Conservation (phyloP, 1,140 invertebrate genomes). For the Camponotus floridanus region DNA sequence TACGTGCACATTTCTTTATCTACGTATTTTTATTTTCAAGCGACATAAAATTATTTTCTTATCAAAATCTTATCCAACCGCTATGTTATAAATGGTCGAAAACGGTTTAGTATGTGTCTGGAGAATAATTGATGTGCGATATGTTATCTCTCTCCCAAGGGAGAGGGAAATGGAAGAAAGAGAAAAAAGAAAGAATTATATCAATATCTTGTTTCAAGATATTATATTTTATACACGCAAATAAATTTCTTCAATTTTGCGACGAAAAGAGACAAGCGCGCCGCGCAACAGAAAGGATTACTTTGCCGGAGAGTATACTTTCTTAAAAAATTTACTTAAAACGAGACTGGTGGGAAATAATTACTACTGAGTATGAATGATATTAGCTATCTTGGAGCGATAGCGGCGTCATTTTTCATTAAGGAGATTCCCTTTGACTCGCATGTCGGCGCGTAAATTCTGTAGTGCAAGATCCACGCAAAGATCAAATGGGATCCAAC, state of each 20-base stretch:
- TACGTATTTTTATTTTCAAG: neutral
- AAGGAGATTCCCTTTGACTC: conserved; percentile 31
- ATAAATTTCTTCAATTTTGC: neutral
- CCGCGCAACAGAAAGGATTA: neutral
- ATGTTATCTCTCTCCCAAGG: neutral
- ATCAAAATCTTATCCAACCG: neutral
- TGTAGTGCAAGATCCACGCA: conserved; percentile 16
- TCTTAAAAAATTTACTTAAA: conserved; percentile 47
- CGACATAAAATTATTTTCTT: neutral
- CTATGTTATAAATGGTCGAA: neutral
- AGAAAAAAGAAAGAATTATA: neutral
- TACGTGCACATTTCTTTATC: neutral
- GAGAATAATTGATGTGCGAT: conserved; percentile 12
- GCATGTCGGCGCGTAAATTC: neutral
- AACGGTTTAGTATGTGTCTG: neutral
- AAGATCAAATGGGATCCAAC: conserved; percentile 30
- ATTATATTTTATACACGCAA: conserved; percentile 1
- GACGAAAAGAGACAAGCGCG: neutral
- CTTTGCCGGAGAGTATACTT: neutral
- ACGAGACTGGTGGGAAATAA: conserved; percentile 8
- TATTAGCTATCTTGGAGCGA: neutral
- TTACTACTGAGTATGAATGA: conserved; percentile 22
- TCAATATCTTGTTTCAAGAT: neutral
- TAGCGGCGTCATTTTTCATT: conserved; percentile 34
- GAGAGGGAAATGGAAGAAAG: too few relatives aligned